Evolutionary conservation across 2,888 invertebrate species (phyloP), one percentile per base, ranked within the genome.

Genomic region (Nemurella pictetii): DNA sequence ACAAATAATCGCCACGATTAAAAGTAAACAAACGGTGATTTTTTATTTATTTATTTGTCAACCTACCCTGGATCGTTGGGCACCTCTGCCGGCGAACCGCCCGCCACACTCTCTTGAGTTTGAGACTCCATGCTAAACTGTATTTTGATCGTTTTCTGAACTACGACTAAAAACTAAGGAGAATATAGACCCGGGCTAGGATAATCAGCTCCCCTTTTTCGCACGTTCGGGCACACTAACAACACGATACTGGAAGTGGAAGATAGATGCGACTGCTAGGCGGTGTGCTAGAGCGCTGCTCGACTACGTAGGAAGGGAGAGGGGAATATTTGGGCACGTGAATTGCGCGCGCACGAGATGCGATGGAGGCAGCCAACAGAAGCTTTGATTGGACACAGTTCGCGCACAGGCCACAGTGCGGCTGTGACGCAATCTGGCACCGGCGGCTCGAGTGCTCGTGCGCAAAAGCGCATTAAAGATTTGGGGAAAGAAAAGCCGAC

Each of bases 31-130:
- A 55, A 74, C 73, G n/a, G 55, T 55, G 55, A 55, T 55, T 15
- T 55, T 55, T 3, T 55, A 55, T 55, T 55, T 55, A 15, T 15
- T 55, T 55, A 55, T 55, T 55, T 55, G 20, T 55, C 26, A 87
- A 89, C 92, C 91, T 95, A 97, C 97, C 97, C 97, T 91, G 97
- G 97, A 92, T 97, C 97, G 93, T 97, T 97, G 92, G 97, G 96
- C 92, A 96, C 96, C 93, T 97, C 97, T 88, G 96, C 95, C 90
- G 96, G 95, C 90, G 96, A 95, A 90, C 94, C 94, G 90, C 94
- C 94, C 88, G 92, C 92, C 89, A 93, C 93, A 91, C 94, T 94
- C 91, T 96, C 96, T 92, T 96, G 96, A 90, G 91, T 94, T 90
- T 95, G 95, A 91, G 94, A 92, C 92, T 95, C 95, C 95, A 95